These are phyloP conservation scores for Brachypteracias leptosomus DNA, from an alignment of 2,113 vertebrate genomes.

Conservation along the genomic window DNA sequence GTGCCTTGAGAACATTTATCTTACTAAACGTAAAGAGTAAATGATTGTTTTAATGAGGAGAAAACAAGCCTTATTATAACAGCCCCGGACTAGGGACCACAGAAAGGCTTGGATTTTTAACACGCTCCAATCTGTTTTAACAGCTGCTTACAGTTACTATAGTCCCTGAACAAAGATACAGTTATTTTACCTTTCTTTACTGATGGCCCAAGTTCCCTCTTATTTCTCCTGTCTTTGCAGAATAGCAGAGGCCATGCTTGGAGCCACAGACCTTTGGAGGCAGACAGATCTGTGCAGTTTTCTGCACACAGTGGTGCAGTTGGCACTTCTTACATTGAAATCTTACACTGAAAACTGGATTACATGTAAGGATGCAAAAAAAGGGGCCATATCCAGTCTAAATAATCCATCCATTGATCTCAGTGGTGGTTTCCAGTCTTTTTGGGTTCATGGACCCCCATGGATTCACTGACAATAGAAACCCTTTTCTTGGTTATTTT, in stretches of 20 bases:
- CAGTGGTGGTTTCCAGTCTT: background rate
- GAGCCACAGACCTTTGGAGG: background rate
- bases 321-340: background rate
- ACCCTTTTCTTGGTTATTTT: background rate
- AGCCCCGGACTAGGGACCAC: background rate
- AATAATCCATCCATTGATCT: slow-evolving; percentile 14
- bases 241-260: background rate
- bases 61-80: slow-evolving; percentile 31
- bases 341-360: background rate
- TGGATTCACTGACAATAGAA: background rate
- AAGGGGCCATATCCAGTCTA: background rate
- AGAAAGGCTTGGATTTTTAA: slow-evolving; percentile 19
- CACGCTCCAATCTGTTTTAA: slow-evolving; percentile 34
- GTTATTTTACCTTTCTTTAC: slow-evolving; percentile 49
- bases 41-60: slow-evolving; percentile 22
- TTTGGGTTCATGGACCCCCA: background rate
- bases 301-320: background rate
- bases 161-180: slow-evolving; percentile 26
- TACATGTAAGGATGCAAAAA: background rate
- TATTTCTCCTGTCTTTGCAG: slow-evolving; percentile 17
- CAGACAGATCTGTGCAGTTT: background rate
- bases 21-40: slow-evolving; percentile 37
- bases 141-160: slow-evolving; percentile 44
- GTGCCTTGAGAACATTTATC: slow-evolving; percentile 29
- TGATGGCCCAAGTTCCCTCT: slow-evolving; percentile 9